Conservation (phyloP, 2,797 vertebrate species). For the Coccyzus lansbergi region DNA sequence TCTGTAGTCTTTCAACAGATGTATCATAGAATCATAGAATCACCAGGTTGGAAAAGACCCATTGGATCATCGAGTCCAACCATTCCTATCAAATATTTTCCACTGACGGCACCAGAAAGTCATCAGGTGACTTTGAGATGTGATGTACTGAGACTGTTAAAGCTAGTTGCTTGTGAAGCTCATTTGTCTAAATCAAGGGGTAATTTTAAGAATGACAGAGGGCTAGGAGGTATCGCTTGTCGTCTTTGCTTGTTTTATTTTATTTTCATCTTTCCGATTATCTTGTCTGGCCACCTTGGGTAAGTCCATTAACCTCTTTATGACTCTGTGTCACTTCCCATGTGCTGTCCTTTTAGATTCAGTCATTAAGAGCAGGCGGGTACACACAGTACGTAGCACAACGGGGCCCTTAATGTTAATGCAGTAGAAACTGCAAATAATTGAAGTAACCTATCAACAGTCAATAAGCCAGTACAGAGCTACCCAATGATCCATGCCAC, state of each 20-base stretch:
- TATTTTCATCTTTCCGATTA: slow-evolving; percentile 5
- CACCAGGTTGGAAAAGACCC: too few relatives aligned
- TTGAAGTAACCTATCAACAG: slow-evolving; percentile 50
- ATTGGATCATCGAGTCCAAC: too few relatives aligned
- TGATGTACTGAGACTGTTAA: neutral
- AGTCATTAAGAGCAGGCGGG: neutral
- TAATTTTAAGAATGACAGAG: neutral
- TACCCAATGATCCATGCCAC: slow-evolving; percentile 30
- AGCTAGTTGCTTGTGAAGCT: neutral
- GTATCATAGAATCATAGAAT: too few relatives aligned
- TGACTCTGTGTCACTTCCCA: slow-evolving; percentile 39
- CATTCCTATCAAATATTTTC: too few relatives aligned
- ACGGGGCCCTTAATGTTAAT: neutral
- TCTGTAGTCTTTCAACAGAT: neutral
- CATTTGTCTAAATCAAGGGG: slow-evolving; percentile 34
- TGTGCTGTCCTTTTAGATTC: slow-evolving; percentile 27
- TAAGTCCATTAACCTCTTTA: slow-evolving; percentile 56
- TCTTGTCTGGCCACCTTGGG: slow-evolving; percentile 34
- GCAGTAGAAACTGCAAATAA: neutral
- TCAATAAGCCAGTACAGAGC: slow-evolving; percentile 7
- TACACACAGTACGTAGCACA: neutral
- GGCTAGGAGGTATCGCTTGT: neutral
- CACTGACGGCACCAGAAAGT: neutral
- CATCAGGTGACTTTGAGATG: neutral
- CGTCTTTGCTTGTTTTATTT: slow-evolving; percentile 35